Evolutionary conservation across 2,888 invertebrate genomes (phyloP), one percentile per base, ranked within the genome.

Genomic region (Brachylomia viminalis): DNA sequence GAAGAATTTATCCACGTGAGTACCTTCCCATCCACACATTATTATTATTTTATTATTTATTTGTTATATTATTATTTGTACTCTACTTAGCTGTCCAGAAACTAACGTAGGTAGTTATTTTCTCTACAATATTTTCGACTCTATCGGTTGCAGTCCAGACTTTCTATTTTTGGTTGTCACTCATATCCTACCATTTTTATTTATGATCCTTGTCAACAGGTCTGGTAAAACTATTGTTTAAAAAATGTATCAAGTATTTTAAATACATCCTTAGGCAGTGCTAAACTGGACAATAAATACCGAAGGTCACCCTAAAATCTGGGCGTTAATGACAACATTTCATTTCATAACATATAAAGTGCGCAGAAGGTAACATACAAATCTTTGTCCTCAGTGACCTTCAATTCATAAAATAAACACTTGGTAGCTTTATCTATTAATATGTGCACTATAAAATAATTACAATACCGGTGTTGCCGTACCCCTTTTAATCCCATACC

Each of bases 391-490:
- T 30, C 1, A 54, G 45, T 70, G 77, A 77, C 85, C 77, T 83
- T 71, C 56, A 27, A 58, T 49, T 71, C 67, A 62, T 67, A 83
- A 71, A 72, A 69, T 42, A n/a, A 6, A 72, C 33, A 30, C 7
- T 6, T 38, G 10, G 38, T 72, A 59, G 30, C n/a, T n/a, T n/a
- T 75, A 64, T 80, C 61, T 69, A 59, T 58, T 56, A 38, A 78
- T 64, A 69, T 67, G 52, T 67, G 54, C 30, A 76, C 54, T 59
- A n/a, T 70, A 49, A 84, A 75, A 83, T 85, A 85, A 83, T 83
- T 85, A 77, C 58, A 45, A 13, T n/a, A 73, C 56, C 38, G 17
- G 45, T 52, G 62, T 73, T 82, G 68, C 64, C 23, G 20, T 73
- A 68, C 68, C 64, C 82, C 56, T 58, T 82, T 82, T 42, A 74